phyloP scores from a whole-genome alignment of 2,113 vertebrate species.

The Epinephelus lanceolatus region DNA sequence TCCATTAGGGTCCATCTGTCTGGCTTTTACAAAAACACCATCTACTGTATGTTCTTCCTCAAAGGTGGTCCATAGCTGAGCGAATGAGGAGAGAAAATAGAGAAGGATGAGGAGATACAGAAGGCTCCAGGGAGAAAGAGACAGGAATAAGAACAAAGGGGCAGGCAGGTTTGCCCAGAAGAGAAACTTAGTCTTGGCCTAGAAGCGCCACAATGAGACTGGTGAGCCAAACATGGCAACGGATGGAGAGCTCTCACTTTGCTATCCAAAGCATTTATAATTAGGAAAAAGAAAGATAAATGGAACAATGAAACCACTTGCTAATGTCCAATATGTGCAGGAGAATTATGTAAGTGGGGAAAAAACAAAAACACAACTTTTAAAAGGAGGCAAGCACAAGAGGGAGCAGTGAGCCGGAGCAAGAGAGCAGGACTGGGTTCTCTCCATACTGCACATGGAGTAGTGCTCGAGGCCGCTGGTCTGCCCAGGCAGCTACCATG shows the following conservation, averaged over 20 bases:
- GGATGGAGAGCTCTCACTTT: conserved; percentile 16
- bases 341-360: conserved; percentile 1
- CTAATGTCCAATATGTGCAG: conserved; percentile 31
- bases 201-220: neutral
- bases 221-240: conserved; percentile 21
- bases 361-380: conserved; percentile 42
- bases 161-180: conserved; percentile 5
- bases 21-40: conserved; percentile 67
- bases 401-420: conserved; percentile 24
- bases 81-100: neutral
- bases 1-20: conserved; percentile 82
- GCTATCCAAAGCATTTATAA: conserved; percentile 9
- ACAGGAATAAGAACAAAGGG: conserved; percentile 30
- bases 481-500: conserved; percentile 60
- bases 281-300: neutral
- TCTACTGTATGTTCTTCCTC: conserved; percentile 59
- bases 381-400: conserved; percentile 5
- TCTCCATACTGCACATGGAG: conserved; percentile 61
- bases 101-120: conserved; percentile 13
- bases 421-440: conserved; percentile 42
- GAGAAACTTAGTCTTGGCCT: conserved; percentile 19
- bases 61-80: conserved; percentile 38
- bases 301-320: conserved; percentile 15
- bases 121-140: conserved; percentile 19
- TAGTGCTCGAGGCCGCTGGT: conserved; percentile 59